Evolutionary conservation across 2,797 vertebrate genomes (phyloP).

Genomic region (Otolemur crassicaudatus): DNA sequence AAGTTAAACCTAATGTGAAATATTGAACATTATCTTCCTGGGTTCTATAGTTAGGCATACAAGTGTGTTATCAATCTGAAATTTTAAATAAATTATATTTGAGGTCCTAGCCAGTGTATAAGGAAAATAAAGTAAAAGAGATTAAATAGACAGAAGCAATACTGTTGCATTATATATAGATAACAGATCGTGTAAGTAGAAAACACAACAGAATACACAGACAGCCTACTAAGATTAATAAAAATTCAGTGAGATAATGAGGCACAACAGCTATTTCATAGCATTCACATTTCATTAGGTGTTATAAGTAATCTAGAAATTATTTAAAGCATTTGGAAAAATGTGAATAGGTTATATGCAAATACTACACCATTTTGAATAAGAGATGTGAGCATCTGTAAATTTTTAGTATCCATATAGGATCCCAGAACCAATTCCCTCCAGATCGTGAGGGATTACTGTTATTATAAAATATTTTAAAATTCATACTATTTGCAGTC

Average conservation of each 20-base stretch:
- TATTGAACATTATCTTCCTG: background rate
- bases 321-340: background rate
- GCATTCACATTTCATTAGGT: too few relatives aligned
- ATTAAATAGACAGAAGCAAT: background rate
- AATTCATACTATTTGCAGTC: background rate
- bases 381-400: background rate
- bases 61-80: background rate
- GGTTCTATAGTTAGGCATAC: background rate
- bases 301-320: background rate
- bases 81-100: background rate
- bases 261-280: background rate
- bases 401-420: background rate
- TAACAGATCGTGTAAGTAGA: background rate
- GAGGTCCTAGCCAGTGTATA: background rate
- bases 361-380: background rate
- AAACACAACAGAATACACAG: background rate
- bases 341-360: background rate
- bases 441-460: background rate
- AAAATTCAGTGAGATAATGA: background rate
- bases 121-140: background rate
- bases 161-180: background rate
- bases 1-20: background rate
- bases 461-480: background rate
- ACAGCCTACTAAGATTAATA: background rate
- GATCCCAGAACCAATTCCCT: background rate